Conservation (phyloP, 2,888 invertebrate genomes). For the Galerucella calmariensis region DNA sequence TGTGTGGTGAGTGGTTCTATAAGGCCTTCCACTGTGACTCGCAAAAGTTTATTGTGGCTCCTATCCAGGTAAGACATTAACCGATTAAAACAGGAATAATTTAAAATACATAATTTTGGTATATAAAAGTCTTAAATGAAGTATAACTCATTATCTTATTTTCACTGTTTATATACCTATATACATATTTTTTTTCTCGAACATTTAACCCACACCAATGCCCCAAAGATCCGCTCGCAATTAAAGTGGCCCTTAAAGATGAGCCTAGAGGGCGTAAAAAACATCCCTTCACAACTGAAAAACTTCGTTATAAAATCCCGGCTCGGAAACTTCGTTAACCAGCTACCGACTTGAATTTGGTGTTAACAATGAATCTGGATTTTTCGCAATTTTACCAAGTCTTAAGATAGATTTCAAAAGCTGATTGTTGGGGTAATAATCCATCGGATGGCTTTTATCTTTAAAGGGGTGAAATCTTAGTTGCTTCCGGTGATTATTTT, state of each 20-base stretch:
- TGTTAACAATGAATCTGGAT: conserved; percentile 60
- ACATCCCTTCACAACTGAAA: conserved; percentile 63
- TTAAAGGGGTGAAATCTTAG: conserved; percentile 62
- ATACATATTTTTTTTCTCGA: neutral
- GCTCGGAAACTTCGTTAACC: conserved; percentile 60
- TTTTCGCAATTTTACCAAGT: conserved; percentile 53
- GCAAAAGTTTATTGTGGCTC: no score
- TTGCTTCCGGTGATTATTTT: conserved; percentile 62
- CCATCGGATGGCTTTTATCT: conserved; percentile 65
- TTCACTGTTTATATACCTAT: neutral
- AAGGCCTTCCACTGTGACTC: no score
- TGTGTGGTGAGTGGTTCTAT: no score
- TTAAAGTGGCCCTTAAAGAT: conserved; percentile 65
- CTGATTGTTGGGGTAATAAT: conserved; percentile 62
- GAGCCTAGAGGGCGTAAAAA: conserved; percentile 64
- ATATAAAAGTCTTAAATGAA: no score
- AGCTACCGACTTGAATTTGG: conserved; percentile 46
- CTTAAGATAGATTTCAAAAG: conserved; percentile 57
- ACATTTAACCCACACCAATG: neutral
- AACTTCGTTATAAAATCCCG: conserved; percentile 62
- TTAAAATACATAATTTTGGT: no score
- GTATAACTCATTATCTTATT: neutral
- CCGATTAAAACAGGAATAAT: no score
- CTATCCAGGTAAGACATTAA: no score
- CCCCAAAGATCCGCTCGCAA: conserved; percentile 58